These are phyloP conservation scores for Cettia cetti DNA, from an alignment of 2,113 vertebrate species.

Conservation along the genomic window DNA sequence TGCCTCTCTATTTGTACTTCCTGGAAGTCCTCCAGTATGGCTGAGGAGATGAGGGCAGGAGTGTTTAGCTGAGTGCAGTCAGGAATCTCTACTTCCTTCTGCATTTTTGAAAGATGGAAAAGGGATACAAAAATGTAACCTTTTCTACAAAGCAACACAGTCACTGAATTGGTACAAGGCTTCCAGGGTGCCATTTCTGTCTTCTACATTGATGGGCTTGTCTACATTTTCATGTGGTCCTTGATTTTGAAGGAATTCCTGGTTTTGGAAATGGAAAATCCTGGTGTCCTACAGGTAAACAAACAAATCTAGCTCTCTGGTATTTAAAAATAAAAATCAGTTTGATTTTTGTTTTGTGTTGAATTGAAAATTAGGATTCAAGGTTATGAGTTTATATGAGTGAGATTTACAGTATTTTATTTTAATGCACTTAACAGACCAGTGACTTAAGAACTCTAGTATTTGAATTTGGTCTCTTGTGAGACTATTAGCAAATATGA, in stretches of 20 bases:
- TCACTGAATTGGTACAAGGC: not conserved
- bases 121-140: not conserved
- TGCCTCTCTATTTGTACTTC: not conserved
- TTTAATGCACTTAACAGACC: not conserved
- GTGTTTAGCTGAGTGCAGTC: not conserved
- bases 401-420: not conserved
- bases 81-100: not conserved
- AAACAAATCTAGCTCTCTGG: not conserved
- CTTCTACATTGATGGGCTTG: not conserved
- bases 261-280: not conserved
- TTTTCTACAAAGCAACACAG: not conserved
- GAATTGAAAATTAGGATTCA: not conserved
- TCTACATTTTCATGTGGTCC: not conserved
- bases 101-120: not conserved
- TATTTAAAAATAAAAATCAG: not conserved
- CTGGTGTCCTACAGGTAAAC: not conserved
- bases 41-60: not conserved
- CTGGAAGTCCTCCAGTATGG: not conserved
- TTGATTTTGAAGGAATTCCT: not conserved
- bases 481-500: not conserved
- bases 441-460: not conserved
- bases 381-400: not conserved
- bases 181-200: not conserved
- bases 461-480: not conserved
- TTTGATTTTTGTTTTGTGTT: not conserved